A percentile compares a stretch with the other conserved stretches of the same genome.
Evolutionary conservation across 2,113 vertebrate species (phyloP).

Genomic region (Lathamus discolor): DNA sequence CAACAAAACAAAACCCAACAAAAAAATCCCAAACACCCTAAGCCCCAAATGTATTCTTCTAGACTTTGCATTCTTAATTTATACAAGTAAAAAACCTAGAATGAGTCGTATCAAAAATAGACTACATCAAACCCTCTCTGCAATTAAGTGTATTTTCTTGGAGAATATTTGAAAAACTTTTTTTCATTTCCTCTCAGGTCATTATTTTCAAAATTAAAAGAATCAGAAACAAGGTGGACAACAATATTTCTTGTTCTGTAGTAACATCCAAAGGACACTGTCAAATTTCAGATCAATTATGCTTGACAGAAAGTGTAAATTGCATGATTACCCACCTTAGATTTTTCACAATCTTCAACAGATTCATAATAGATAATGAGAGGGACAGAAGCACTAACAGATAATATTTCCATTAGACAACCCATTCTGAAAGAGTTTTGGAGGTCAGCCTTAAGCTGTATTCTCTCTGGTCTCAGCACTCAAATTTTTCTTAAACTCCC

Average conservation of each 20-base stretch:
- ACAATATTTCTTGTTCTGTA: background rate
- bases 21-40: background rate
- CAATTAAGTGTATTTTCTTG: background rate
- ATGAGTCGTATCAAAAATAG: background rate
- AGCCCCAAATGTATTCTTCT: background rate
- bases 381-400: background rate
- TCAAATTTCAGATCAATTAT: background rate
- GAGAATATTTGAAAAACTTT: background rate
- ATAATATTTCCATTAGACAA: background rate
- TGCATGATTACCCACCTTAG: background rate
- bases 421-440: background rate
- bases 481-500: background rate
- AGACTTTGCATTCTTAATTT: background rate
- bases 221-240: background rate
- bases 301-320: background rate
- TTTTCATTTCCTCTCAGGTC: background rate
- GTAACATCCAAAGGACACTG: background rate
- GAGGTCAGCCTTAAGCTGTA: background rate
- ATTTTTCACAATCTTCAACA: background rate
- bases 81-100: background rate
- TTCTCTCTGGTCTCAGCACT: background rate
- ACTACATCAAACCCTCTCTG: background rate
- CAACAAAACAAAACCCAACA: background rate
- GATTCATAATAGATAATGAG: background rate
- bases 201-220: background rate